Conservation (phyloP, 2,113 vertebrate genomes). For the Onychorhynchus coronatus region DNA sequence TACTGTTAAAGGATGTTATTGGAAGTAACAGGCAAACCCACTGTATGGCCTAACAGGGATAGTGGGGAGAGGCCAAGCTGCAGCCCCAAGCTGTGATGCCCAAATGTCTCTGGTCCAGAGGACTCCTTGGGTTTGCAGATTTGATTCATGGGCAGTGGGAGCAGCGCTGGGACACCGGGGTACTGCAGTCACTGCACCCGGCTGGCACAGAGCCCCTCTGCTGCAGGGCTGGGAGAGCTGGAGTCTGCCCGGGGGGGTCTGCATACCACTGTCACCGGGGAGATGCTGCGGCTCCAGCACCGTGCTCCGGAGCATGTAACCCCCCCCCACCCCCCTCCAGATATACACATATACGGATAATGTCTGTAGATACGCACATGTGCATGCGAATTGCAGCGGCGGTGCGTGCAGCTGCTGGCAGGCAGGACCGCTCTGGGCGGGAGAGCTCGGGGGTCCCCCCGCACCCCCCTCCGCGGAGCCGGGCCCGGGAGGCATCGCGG, state of each 20-base stretch:
- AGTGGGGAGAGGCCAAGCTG: background rate
- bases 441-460: background rate
- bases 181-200: background rate
- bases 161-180: background rate
- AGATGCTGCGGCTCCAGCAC: background rate
- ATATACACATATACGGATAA: background rate
- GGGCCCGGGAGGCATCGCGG: background rate
- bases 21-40: background rate
- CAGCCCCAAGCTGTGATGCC: fast-evolving
- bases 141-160: background rate
- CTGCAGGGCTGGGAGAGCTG: background rate
- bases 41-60: background rate
- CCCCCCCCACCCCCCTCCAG: background rate
- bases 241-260: background rate
- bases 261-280: background rate
- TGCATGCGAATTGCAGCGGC: background rate
- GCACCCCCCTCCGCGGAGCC: background rate
- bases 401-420: background rate
- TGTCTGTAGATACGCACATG: background rate
- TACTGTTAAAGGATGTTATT: background rate
- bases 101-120: background rate
- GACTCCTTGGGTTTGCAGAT: background rate
- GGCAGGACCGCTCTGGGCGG: background rate
- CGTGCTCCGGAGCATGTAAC: background rate
- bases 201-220: background rate